A percentile compares a stretch with the other conserved stretches of the same genome.
These are phyloP conservation scores for Lacerta agilis DNA, from an alignment of 2,797 vertebrate genomes.

Conservation along the genomic window DNA sequence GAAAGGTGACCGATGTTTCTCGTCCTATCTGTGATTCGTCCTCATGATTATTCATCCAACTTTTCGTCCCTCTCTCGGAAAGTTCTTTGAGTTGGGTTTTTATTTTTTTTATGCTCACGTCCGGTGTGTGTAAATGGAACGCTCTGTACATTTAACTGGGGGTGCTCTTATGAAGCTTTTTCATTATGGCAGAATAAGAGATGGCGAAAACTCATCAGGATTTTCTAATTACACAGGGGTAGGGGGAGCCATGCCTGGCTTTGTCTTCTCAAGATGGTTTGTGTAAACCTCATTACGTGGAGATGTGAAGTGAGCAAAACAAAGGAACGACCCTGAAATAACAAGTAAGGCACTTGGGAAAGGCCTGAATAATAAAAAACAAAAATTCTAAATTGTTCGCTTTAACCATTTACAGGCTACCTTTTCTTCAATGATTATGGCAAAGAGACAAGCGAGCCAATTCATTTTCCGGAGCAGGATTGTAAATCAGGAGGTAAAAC, in stretches of 20 bases:
- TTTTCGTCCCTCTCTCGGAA: neutral
- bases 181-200: neutral
- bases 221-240: neutral
- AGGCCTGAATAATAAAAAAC: neutral
- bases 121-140: neutral
- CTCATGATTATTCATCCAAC: constrained; percentile 1
- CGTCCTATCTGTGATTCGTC: neutral
- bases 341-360: neutral
- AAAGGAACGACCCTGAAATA: neutral
- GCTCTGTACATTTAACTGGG: neutral
- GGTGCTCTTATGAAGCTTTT: neutral
- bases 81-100: neutral
- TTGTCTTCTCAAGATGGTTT: neutral
- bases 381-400: neutral
- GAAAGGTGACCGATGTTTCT: neutral
- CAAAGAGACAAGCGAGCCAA: neutral
- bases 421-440: neutral
- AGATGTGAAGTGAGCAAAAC: neutral
- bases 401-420: neutral
- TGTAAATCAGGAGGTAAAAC: neutral
- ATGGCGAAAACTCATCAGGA: neutral
- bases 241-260: neutral
- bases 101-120: neutral
- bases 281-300: neutral
- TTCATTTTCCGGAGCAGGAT: neutral